A percentile compares a stretch with the other conserved stretches of the same genome.
Conservation (phyloP, 2,797 vertebrate genomes). For the Esox lucius region DNA sequence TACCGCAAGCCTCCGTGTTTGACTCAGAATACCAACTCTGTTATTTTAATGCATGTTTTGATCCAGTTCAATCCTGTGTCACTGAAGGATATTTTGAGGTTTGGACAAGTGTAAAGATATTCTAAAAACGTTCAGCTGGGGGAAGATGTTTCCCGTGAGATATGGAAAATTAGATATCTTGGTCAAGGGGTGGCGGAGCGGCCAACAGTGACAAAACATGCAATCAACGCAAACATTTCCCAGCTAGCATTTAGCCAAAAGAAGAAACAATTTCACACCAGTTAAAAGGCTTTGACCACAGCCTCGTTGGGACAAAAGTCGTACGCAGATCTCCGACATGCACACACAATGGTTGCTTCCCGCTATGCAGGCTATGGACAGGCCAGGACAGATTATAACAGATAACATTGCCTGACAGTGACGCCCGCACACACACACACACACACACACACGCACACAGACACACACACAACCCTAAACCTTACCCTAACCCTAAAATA, state of each 20-base stretch:
- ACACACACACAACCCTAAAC: no score
- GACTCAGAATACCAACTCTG: constrained; percentile 11
- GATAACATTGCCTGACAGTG: neutral
- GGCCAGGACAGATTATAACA: constrained; percentile 3
- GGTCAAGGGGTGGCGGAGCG: constrained; percentile 29
- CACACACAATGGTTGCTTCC: constrained; percentile 19
- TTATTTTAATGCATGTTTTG: constrained; percentile 33
- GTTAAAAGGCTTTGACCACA: constrained; percentile 33
- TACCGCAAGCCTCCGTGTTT: constrained; percentile 59
- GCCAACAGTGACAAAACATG: constrained; percentile 43
- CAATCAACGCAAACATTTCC: constrained; percentile 50
- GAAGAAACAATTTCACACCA: constrained; percentile 42
- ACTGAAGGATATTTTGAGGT: constrained; percentile 63
- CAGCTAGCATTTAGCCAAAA: constrained; percentile 47
- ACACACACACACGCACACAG: no score
- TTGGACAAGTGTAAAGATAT: constrained; percentile 56
- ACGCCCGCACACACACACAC: constrained; percentile 12
- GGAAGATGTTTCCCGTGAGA: constrained; percentile 38
- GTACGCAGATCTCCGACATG: constrained; percentile 24
- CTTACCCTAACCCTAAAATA: no score
- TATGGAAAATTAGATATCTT: constrained; percentile 36
- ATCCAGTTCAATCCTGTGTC: constrained; percentile 42
- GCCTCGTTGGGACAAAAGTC: constrained; percentile 23
- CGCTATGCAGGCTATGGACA: constrained; percentile 13
- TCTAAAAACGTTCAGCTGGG: constrained; percentile 36